Evolutionary conservation across 1,140 invertebrate species (phyloP).

Genomic region (Drosophila jambulina): DNA sequence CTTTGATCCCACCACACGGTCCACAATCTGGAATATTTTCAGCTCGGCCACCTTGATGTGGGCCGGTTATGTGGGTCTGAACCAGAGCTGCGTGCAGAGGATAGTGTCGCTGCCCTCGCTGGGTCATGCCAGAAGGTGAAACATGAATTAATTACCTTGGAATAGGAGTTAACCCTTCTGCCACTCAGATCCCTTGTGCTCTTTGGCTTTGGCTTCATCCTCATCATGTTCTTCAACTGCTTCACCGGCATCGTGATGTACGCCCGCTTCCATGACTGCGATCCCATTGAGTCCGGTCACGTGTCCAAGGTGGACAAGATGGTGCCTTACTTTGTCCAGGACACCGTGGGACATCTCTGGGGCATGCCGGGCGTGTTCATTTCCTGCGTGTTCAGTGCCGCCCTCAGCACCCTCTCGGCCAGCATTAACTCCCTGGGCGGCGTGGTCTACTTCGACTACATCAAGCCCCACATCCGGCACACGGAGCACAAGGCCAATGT

Average conservation of each 20-base stretch:
- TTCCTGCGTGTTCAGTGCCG: constrained; percentile 89
- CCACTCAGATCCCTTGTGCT: constrained; percentile 84
- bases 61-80: constrained; percentile 68
- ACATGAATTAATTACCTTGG: neutral
- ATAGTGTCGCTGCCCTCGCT: constrained; percentile 74
- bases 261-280: constrained; percentile 90
- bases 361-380: constrained; percentile 89
- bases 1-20: constrained; percentile 58
- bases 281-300: constrained; percentile 86
- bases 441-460: constrained; percentile 91
- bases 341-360: constrained; percentile 86
- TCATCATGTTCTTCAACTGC: constrained; percentile 87
- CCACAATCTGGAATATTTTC: constrained; percentile 69
- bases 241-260: constrained; percentile 91
- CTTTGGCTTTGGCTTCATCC: constrained; percentile 86
- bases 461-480: constrained; percentile 84
- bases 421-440: constrained; percentile 91
- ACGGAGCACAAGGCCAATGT: constrained; percentile 87
- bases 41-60: constrained; percentile 47
- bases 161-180: neutral
- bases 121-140: constrained; percentile 63
- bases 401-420: constrained; percentile 90
- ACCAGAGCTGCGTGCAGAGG: constrained; percentile 80
- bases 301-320: constrained; percentile 86
- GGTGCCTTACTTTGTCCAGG: constrained; percentile 88